phyloP scores from a whole-genome alignment of 2,113 vertebrate species.

The Neoarius graeffei region DNA sequence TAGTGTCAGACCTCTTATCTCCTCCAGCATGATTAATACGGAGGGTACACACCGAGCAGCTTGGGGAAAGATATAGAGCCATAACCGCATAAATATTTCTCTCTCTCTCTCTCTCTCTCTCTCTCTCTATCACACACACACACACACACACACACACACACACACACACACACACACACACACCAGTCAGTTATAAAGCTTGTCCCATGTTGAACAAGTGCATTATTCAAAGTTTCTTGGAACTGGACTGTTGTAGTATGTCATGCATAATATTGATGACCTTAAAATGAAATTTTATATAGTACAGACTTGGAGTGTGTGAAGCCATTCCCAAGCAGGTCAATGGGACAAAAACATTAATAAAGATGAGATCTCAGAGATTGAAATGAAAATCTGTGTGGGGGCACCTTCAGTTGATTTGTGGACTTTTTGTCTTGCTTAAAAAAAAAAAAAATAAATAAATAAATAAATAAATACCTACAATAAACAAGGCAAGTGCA shows the following conservation, averaged over 20 bases:
- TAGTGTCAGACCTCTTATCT: constrained; percentile 72
- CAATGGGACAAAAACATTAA: constrained; percentile 48
- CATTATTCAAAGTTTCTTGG: constrained; percentile 35
- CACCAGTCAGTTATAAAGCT: constrained; percentile 42
- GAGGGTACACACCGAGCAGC: constrained; percentile 61
- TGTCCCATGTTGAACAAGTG: constrained; percentile 42
- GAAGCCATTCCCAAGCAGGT: constrained; percentile 40
- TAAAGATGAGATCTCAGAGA: constrained; percentile 54
- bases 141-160: neutral
- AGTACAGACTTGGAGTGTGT: constrained; percentile 27
- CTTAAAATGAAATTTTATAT: constrained; percentile 41
- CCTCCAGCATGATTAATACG: constrained; percentile 72
- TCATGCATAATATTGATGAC: constrained; percentile 21
- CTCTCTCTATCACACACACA: neutral
- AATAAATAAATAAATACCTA: constrained; percentile 23
- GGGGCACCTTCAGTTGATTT: constrained; percentile 51
- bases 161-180: neutral
- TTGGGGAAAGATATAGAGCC: constrained; percentile 60
- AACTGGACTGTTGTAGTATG: constrained; percentile 10
- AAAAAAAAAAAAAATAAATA: constrained; percentile 34
- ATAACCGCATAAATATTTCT: constrained; percentile 45
- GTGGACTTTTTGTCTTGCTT: constrained; percentile 48
- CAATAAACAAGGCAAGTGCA: constrained; percentile 14
- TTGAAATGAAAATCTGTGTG: constrained; percentile 49
- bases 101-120: constrained; percentile 26